Percentiles rank a stretch among this genome's conserved stretches.
phyloP scores from a whole-genome alignment of 1,140 invertebrate genomes.

The Akabosia matsudoensis region DNA sequence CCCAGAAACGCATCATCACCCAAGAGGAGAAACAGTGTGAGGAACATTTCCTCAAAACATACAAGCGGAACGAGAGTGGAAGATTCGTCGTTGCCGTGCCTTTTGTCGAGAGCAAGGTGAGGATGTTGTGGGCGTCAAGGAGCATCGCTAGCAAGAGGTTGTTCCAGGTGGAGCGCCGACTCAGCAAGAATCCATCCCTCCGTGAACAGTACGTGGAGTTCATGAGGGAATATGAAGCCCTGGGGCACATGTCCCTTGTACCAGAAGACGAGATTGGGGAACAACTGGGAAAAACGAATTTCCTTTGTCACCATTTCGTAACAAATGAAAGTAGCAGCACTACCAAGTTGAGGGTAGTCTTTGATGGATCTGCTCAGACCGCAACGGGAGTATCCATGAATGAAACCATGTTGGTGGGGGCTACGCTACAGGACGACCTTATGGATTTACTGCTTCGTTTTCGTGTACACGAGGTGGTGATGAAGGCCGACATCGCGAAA shows the following conservation, averaged over 20 bases:
- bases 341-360: conserved; percentile 46
- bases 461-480: conserved; percentile 48
- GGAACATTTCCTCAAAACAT: too few relatives aligned
- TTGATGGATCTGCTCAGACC: conserved; percentile 40
- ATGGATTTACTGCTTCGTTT: conserved; percentile 51
- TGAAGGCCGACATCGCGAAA: conserved; percentile 52
- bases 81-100: too few relatives aligned
- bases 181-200: too few relatives aligned
- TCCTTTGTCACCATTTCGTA: conserved; percentile 47
- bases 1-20: too few relatives aligned
- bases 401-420: conserved; percentile 45
- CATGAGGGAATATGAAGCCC: conserved; percentile 50
- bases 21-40: too few relatives aligned
- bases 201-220: too few relatives aligned
- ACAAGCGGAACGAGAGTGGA: too few relatives aligned
- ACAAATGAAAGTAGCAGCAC: conserved; percentile 41
- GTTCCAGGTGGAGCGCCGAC: too few relatives aligned
- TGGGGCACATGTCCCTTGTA: conserved; percentile 51
- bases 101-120: too few relatives aligned
- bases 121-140: too few relatives aligned
- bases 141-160: too few relatives aligned
- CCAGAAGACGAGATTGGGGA: too few relatives aligned
- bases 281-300: conserved; percentile 39
- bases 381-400: conserved; percentile 46
- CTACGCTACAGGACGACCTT: conserved; percentile 52